Conservation (phyloP, 2,888 invertebrate species). For the Zonitis immaculata region DNA sequence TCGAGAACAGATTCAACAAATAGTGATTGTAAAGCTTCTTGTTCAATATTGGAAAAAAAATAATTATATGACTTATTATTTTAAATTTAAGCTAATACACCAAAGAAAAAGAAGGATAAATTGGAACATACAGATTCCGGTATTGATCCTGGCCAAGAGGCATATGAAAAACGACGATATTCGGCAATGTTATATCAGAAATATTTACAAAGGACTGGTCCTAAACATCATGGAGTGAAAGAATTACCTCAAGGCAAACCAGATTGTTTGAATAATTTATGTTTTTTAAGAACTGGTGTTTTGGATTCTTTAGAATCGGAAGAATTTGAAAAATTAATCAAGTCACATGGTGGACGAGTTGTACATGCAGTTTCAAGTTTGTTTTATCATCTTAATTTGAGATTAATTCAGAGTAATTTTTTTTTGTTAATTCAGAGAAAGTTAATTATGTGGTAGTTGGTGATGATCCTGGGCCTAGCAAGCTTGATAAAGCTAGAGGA, state of each 20-base stretch:
- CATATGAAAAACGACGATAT: slow-evolving; percentile 62
- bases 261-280: slow-evolving; percentile 65
- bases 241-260: slow-evolving; percentile 74
- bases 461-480: slow-evolving; percentile 80
- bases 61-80: too few relatives aligned
- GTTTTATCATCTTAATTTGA: slow-evolving; percentile 17
- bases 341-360: slow-evolving; percentile 75
- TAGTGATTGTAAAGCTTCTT: background rate
- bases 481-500: slow-evolving; percentile 70
- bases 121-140: slow-evolving; percentile 40
- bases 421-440: slow-evolving; percentile 36
- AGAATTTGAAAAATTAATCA: slow-evolving; percentile 68
- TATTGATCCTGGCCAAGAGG: slow-evolving; percentile 60
- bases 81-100: slow-evolving; percentile 35
- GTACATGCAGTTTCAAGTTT: slow-evolving; percentile 67
- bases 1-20: slow-evolving; percentile 2
- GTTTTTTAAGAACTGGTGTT: slow-evolving; percentile 79
- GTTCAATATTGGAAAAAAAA: too few relatives aligned
- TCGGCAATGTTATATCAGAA: slow-evolving; percentile 66
- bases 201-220: slow-evolving; percentile 73
- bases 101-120: slow-evolving; percentile 35
- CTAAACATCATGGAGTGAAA: slow-evolving; percentile 77
- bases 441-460: slow-evolving; percentile 79
- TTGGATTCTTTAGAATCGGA: slow-evolving; percentile 83
- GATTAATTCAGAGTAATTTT: background rate